phyloP scores from a whole-genome alignment of 1,140 invertebrate genomes.

The Lasioglossum albipes region DNA sequence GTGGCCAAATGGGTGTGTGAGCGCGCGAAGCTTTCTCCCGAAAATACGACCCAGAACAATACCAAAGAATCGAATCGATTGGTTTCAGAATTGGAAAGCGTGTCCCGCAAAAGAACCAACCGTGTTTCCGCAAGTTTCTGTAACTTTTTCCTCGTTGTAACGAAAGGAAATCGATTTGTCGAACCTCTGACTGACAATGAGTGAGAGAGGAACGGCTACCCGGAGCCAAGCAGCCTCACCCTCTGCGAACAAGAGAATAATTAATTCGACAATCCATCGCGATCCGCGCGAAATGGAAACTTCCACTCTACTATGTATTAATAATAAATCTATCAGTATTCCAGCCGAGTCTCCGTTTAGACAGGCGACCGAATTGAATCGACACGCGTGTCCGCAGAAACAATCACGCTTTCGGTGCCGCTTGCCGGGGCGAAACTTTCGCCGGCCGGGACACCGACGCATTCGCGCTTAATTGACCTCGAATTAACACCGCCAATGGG shows the following conservation, averaged over 20 bases:
- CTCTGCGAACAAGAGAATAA: not conserved
- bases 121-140: not conserved
- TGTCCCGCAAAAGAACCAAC: not conserved
- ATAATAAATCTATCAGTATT: slow-evolving; percentile 2
- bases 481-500: slow-evolving; percentile 32
- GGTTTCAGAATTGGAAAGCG: not conserved
- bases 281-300: not conserved
- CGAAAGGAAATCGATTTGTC: not conserved
- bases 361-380: not conserved
- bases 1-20: no score
- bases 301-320: not conserved
- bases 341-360: not conserved
- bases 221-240: not conserved
- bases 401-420: not conserved
- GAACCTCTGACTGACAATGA: not conserved
- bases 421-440: not conserved
- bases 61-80: not conserved
- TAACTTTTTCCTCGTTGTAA: not conserved
- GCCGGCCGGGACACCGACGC: not conserved
- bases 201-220: no score
- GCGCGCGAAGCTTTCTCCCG: no score
- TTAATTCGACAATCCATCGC: not conserved
- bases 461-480: slow-evolving; percentile 29
- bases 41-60: not conserved
- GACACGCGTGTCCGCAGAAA: not conserved